A percentile compares a stretch with the other conserved stretches of the same genome.
phyloP scores from a whole-genome alignment of 2,888 invertebrate species.

The Malacosoma neustria region DNA sequence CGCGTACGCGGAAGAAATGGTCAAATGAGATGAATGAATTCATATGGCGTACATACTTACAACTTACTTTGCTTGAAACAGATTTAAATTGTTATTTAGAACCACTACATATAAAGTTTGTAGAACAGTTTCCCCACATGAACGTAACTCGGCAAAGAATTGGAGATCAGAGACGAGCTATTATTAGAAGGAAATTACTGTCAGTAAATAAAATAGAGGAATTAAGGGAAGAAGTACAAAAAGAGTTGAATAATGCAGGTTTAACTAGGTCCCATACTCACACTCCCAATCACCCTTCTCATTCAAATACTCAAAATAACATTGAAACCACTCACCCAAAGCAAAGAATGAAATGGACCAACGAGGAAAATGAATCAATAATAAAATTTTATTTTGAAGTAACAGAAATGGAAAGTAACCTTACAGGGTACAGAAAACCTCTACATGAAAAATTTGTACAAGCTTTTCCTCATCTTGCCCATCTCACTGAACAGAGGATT shows the following conservation, averaged over 20 bases:
- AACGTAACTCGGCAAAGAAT: slow-evolving; percentile 5
- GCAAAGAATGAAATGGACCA: slow-evolving; percentile 5
- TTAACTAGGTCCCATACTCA: too few relatives aligned
- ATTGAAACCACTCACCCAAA: background rate
- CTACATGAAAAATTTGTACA: slow-evolving; percentile 2
- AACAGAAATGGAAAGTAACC: slow-evolving; percentile 5
- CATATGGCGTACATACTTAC: slow-evolving; percentile 7
- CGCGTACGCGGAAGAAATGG: too few relatives aligned
- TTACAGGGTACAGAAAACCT: slow-evolving; percentile 2
- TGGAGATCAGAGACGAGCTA: slow-evolving; percentile 7
- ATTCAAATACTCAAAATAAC: background rate
- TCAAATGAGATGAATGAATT: slow-evolving; percentile 7
- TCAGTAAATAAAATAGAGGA: background rate
- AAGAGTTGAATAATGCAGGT: too few relatives aligned
- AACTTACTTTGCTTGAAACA: slow-evolving; percentile 4
- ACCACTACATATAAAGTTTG: slow-evolving; percentile 2
- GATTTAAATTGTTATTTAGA: slow-evolving; percentile 6
- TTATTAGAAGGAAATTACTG: slow-evolving; percentile 2
- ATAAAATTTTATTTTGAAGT: slow-evolving; percentile 4
- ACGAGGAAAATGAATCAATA: slow-evolving; percentile 3
- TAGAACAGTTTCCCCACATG: slow-evolving; percentile 3
- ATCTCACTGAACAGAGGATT: slow-evolving; percentile 5
- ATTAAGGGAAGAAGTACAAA: background rate
- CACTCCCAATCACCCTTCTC: too few relatives aligned
- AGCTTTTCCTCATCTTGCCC: slow-evolving; percentile 2